Conservation (phyloP, 2,797 vertebrate species). For the Rhincodon typus region DNA sequence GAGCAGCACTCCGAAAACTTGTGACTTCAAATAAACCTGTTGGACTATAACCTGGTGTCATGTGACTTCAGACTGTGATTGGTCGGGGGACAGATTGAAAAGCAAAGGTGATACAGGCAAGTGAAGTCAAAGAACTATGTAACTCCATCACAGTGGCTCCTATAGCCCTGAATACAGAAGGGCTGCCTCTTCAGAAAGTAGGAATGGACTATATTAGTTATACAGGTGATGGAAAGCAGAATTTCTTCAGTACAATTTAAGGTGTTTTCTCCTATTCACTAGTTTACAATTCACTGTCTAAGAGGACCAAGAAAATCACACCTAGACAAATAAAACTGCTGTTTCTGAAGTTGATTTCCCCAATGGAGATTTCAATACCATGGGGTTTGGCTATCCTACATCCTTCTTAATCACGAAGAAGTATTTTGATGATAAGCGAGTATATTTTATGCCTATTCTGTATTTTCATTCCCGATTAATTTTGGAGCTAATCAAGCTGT, state of each 20-base stretch:
- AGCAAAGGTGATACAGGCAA: background rate
- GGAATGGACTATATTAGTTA: background rate
- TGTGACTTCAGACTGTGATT: too few species aligned
- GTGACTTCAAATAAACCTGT: too few species aligned
- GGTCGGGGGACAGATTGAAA: background rate
- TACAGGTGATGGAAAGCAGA: background rate
- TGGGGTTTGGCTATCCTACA: background rate
- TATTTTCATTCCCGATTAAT: background rate
- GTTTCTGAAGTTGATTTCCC: background rate
- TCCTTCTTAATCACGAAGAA: background rate
- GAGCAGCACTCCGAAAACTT: too few species aligned
- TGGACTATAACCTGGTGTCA: too few species aligned
- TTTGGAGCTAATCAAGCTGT: background rate
- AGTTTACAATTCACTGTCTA: background rate
- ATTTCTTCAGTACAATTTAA: background rate
- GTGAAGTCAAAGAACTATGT: background rate
- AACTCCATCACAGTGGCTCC: background rate
- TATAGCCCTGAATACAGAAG: background rate
- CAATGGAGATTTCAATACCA: background rate
- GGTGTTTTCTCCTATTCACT: background rate
- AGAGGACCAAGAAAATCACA: background rate
- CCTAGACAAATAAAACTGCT: background rate
- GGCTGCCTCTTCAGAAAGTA: background rate
- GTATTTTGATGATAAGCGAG: background rate
- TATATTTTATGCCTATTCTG: background rate